A percentile compares a stretch with the other conserved stretches of the same genome.
phyloP scores from a whole-genome alignment of 2,113 vertebrate species.

The Scomber colias region DNA sequence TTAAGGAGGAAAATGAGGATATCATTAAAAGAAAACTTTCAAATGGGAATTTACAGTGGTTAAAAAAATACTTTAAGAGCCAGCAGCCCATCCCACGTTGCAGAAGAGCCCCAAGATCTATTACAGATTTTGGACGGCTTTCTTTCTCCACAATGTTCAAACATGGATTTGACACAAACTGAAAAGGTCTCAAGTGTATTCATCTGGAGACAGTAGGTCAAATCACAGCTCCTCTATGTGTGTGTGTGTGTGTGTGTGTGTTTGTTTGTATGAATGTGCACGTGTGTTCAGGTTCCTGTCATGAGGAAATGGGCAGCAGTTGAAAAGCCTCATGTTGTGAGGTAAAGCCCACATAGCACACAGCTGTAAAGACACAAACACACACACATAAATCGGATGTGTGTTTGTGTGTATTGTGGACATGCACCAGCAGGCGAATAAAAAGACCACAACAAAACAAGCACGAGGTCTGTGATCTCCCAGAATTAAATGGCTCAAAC shows the following conservation, averaged over 20 bases:
- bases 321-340: slow-evolving; percentile 31
- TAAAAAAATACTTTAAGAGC: slow-evolving; percentile 23
- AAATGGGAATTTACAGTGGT: slow-evolving; percentile 11
- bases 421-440: slow-evolving; percentile 53
- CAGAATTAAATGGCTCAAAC: slow-evolving; percentile 54
- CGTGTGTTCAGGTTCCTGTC: slow-evolving; percentile 34
- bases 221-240: slow-evolving; percentile 32
- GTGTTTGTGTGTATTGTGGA: slow-evolving; percentile 47
- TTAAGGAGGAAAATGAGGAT: background rate
- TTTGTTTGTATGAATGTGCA: background rate
- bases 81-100: slow-evolving; percentile 10
- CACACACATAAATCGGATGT: slow-evolving; percentile 31
- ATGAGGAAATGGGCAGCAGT: slow-evolving; percentile 34
- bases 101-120: background rate
- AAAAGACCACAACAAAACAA: slow-evolving; percentile 75
- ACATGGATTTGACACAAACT: slow-evolving; percentile 18
- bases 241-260: background rate
- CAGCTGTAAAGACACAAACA: slow-evolving; percentile 61
- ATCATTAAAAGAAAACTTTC: background rate
- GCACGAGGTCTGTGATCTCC: slow-evolving; percentile 69
- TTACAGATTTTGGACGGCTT: slow-evolving; percentile 7
- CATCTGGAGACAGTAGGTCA: slow-evolving; percentile 35
- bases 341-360: slow-evolving; percentile 57
- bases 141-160: slow-evolving; percentile 37
- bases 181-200: slow-evolving; percentile 19